phyloP scores from a whole-genome alignment of 2,888 invertebrate genomes.

The Zaprionus lineosus region DNA sequence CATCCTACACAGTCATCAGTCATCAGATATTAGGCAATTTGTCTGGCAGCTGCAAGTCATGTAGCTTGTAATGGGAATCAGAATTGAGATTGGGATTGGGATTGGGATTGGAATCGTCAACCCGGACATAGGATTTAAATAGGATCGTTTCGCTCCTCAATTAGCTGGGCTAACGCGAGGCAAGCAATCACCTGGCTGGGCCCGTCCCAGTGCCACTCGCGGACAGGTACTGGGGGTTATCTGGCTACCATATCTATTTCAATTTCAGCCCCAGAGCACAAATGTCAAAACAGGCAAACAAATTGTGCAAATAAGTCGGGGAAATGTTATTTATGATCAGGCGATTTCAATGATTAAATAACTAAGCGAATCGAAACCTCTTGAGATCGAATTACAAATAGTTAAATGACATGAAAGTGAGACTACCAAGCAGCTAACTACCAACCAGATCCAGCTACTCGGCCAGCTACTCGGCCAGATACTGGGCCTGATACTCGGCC shows the following conservation, averaged over 20 bases:
- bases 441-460: background rate
- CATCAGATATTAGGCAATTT: no score
- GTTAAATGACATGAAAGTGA: slow-evolving; percentile 59
- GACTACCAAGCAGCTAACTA: slow-evolving; percentile 11
- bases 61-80: no score
- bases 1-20: no score
- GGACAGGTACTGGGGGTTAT: slow-evolving; percentile 4
- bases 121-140: no score
- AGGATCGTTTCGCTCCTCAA: background rate
- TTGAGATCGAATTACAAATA: slow-evolving; percentile 44
- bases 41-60: no score
- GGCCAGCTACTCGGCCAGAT: background rate
- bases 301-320: slow-evolving; percentile 76
- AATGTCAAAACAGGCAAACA: slow-evolving; percentile 77
- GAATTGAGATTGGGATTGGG: no score
- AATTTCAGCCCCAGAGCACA: slow-evolving; percentile 53
- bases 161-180: no score
- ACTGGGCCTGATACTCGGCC: background rate
- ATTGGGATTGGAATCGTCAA: no score
- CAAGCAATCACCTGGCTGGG: slow-evolving; percentile 2
- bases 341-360: slow-evolving; percentile 68
- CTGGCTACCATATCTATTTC: slow-evolving; percentile 48
- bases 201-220: background rate
- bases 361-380: slow-evolving; percentile 41
- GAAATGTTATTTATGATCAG: slow-evolving; percentile 69